Evolutionary conservation across 2,797 vertebrate genomes (phyloP).

Genomic region (Platalea minor): DNA sequence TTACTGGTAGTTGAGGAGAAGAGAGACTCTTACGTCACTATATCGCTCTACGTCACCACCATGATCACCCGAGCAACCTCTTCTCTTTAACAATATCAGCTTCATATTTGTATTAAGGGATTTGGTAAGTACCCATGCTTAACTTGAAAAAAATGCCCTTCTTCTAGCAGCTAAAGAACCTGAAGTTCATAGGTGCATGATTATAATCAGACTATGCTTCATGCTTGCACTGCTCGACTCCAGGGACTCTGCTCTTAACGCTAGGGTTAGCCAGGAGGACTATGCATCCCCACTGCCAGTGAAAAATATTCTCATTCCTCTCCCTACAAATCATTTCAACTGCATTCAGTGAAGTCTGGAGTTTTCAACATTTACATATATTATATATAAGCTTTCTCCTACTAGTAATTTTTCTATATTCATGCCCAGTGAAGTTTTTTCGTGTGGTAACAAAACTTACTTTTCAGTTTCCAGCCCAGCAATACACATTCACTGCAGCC

Average conservation of each 20-base stretch:
- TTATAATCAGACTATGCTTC: not conserved
- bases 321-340: not conserved
- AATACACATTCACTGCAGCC: not conserved
- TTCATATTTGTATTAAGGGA: not conserved
- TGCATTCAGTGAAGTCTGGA: not conserved
- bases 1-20: not conserved
- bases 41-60: not conserved
- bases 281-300: not conserved
- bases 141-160: not conserved
- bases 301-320: not conserved
- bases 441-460: not conserved
- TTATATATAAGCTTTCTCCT: not conserved
- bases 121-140: not conserved
- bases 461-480: not conserved
- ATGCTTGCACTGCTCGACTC: not conserved
- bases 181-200: not conserved
- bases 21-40: not conserved
- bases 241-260: not conserved
- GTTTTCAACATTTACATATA: not conserved
- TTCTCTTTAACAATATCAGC: not conserved
- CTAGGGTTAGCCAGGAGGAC: not conserved
- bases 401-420: not conserved
- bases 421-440: not conserved
- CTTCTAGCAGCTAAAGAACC: not conserved
- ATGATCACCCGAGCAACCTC: rapidly evolving